Evolutionary conservation across 2,797 vertebrate genomes (phyloP).

Genomic region (Characodon lateralis): DNA sequence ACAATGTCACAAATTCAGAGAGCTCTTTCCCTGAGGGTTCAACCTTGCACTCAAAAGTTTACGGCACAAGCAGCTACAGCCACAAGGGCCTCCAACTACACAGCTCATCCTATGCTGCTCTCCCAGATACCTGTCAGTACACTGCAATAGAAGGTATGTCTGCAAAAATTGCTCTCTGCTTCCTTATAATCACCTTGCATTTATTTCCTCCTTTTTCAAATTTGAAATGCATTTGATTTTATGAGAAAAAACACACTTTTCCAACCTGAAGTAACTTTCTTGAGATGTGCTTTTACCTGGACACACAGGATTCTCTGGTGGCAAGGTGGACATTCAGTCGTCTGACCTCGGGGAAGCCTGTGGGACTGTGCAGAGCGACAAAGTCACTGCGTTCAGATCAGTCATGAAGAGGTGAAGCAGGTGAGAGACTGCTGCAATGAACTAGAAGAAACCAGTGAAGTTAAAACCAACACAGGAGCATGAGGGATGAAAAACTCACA

Average conservation of each 20-base stretch:
- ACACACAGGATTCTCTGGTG: conserved; percentile 80
- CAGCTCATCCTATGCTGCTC: conserved; percentile 82
- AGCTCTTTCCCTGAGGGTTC: conserved; percentile 79
- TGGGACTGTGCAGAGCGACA: conserved; percentile 79
- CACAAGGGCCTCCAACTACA: conserved; percentile 85
- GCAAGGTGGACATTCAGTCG: conserved; percentile 77
- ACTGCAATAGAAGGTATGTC: conserved; percentile 87
- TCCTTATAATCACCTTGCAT: not conserved
- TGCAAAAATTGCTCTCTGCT: not conserved
- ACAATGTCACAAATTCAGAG: conserved; percentile 68
- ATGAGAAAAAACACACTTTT: conserved; percentile 2
- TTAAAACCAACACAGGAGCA: conserved; percentile 18
- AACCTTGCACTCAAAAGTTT: conserved; percentile 81
- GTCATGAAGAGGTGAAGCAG: conserved; percentile 91
- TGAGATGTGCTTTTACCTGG: conserved; percentile 38
- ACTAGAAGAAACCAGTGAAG: conserved; percentile 43
- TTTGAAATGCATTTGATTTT: conserved; percentile 1
- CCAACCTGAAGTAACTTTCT: conserved; percentile 16
- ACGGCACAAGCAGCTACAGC: conserved; percentile 81
- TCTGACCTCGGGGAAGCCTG: conserved; percentile 81
- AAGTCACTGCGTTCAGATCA: conserved; percentile 88
- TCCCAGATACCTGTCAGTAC: conserved; percentile 86
- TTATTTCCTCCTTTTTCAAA: not conserved
- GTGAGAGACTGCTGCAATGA: conserved; percentile 73
- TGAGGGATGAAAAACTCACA: not conserved